phyloP scores from a whole-genome alignment of 2,888 invertebrate genomes.

The Ischnura elegans region DNA sequence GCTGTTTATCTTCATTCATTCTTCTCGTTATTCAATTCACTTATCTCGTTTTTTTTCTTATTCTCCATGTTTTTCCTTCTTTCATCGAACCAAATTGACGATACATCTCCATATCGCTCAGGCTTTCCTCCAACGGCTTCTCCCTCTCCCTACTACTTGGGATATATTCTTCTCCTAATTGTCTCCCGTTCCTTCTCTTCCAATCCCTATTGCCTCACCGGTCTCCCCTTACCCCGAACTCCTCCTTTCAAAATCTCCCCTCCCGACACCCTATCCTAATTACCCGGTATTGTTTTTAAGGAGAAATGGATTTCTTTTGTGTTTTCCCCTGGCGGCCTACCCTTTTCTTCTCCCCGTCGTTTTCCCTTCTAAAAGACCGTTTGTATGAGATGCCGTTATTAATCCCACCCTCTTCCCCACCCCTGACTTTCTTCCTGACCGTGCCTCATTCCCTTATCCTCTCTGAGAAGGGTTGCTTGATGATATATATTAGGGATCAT shows the following conservation, averaged over 20 bases:
- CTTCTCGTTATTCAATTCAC: too few species aligned
- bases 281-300: constrained; percentile 6
- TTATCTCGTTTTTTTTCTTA: too few species aligned
- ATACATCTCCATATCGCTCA: too few species aligned
- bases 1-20: too few species aligned
- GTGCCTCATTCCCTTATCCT: background rate
- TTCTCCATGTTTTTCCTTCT: too few species aligned
- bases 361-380: background rate
- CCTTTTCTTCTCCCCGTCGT: background rate
- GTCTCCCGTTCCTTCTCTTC: background rate
- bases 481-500: background rate
- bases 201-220: background rate
- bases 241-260: background rate
- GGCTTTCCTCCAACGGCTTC: background rate
- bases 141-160: background rate
- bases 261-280: constrained; percentile 2
- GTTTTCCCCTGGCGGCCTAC: background rate
- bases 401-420: background rate
- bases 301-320: constrained; percentile 21
- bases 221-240: background rate
- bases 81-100: too few species aligned
- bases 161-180: background rate
- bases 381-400: background rate
- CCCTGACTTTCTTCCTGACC: background rate
- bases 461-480: background rate